phyloP scores from a whole-genome alignment of 2,888 invertebrate species.

The Mesorhabditis belari region DNA sequence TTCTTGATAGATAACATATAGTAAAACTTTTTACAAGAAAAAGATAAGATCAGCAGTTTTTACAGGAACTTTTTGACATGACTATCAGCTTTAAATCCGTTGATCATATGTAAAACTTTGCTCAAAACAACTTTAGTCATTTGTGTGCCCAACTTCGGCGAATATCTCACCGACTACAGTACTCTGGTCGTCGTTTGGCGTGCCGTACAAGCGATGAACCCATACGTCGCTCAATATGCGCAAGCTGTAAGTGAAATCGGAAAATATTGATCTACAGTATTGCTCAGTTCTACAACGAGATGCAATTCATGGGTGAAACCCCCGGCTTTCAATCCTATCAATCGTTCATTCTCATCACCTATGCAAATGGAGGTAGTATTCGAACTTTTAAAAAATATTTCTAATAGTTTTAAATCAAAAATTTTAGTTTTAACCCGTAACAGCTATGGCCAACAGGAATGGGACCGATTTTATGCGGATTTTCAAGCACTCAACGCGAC shows the following conservation, averaged over 20 bases:
- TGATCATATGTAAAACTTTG: neutral
- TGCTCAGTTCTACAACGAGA: neutral
- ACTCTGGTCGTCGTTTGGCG: slow-evolving; percentile 31
- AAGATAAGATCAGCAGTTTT: neutral
- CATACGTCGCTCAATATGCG: slow-evolving; percentile 12
- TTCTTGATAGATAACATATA: neutral
- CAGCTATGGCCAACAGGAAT: slow-evolving; percentile 11
- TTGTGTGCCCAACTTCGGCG: slow-evolving; percentile 29
- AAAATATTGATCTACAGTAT: neutral
- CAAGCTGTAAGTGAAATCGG: slow-evolving; percentile 7
- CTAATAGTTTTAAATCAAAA: neutral
- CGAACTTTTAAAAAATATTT: neutral
- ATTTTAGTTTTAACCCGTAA: slow-evolving; percentile 7
- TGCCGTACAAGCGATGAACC: slow-evolving; percentile 19
- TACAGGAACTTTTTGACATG: neutral
- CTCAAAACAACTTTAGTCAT: too few relatives aligned
- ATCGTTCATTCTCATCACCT: slow-evolving; percentile 24
- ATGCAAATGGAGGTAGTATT: slow-evolving; percentile 16
- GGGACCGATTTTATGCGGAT: slow-evolving; percentile 12
- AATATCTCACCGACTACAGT: slow-evolving; percentile 27
- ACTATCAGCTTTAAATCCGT: neutral
- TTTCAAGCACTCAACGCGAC: slow-evolving; percentile 9
- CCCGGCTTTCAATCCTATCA: slow-evolving; percentile 17
- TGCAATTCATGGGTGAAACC: neutral
- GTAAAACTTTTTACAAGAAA: neutral